A percentile compares a stretch with the other conserved stretches of the same genome.
Evolutionary conservation across 2,113 vertebrate species (phyloP).

Genomic region (Callithrix jacchus): DNA sequence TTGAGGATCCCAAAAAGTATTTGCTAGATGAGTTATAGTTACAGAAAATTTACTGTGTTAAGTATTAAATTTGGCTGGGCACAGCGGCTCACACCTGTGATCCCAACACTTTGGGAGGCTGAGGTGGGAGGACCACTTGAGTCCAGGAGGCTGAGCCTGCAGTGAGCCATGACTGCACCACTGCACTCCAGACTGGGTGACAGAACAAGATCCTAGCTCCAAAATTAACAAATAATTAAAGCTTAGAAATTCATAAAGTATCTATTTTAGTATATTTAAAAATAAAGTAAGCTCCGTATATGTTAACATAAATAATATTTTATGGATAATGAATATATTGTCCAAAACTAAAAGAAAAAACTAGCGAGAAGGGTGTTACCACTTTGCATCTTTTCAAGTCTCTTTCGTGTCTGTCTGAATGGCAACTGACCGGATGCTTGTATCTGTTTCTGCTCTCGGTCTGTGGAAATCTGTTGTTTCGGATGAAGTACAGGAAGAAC

Average conservation of each 20-base stretch:
- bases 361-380: rapidly evolving
- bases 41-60: not conserved
- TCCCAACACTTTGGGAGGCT: too few relatives aligned
- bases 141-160: too few relatives aligned
- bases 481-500: not conserved
- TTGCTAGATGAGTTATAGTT: not conserved
- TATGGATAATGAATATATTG: not conserved
- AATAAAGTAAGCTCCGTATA: not conserved
- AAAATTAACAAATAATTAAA: not conserved
- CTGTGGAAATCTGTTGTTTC: rapidly evolving
- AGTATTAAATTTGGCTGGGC: too few relatives aligned
- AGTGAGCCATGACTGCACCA: too few relatives aligned
- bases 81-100: too few relatives aligned
- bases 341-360: not conserved
- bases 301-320: not conserved
- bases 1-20: not conserved
- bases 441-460: rapidly evolving
- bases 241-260: not conserved
- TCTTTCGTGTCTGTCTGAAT: not conserved
- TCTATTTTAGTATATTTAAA: not conserved
- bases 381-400: not conserved
- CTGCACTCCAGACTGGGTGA: too few relatives aligned
- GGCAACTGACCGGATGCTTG: rapidly evolving
- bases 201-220: too few relatives aligned
- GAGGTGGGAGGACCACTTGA: too few relatives aligned